phyloP scores from a whole-genome alignment of 2,797 vertebrate genomes.

The Lacerta bilineata region DNA sequence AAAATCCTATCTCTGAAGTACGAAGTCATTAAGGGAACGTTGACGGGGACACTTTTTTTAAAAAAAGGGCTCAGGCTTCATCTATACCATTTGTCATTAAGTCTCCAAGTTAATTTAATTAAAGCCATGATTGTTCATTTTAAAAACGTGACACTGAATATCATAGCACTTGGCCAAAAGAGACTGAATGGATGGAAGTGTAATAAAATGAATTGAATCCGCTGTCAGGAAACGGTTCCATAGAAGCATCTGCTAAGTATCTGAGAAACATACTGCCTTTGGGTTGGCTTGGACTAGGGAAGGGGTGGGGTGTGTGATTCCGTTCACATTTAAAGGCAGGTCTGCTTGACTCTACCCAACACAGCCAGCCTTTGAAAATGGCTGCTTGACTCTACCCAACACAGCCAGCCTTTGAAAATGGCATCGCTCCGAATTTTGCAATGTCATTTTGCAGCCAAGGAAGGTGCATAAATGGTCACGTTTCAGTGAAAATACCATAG shows the following conservation, averaged over 20 bases:
- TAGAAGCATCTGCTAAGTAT: neutral
- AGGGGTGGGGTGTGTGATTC: neutral
- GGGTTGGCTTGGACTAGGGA: neutral
- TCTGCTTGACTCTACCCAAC: too few species aligned
- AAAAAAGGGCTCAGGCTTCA: conserved; percentile 15
- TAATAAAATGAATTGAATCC: conserved; percentile 27
- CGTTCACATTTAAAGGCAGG: neutral
- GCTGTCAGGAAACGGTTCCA: conserved; percentile 11
- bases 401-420: too few species aligned
- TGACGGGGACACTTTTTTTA: neutral
- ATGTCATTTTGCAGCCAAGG: too few species aligned
- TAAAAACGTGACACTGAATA: conserved; percentile 34
- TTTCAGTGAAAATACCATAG: too few species aligned
- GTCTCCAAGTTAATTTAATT: conserved; percentile 58
- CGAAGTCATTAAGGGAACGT: conserved; percentile 21
- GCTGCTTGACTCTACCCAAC: too few species aligned
- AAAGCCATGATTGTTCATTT: conserved; percentile 43
- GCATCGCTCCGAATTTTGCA: too few species aligned
- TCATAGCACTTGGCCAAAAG: conserved; percentile 20
- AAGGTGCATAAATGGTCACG: too few species aligned
- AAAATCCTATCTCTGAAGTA: conserved; percentile 47
- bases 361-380: too few species aligned
- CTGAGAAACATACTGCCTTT: neutral
- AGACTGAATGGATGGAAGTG: conserved; percentile 6
- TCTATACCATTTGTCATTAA: conserved; percentile 42